Percentiles rank a stretch among this genome's conserved stretches.
These are phyloP conservation scores for Caranx melampygus DNA, from an alignment of 2,113 vertebrate genomes.

Conservation along the genomic window DNA sequence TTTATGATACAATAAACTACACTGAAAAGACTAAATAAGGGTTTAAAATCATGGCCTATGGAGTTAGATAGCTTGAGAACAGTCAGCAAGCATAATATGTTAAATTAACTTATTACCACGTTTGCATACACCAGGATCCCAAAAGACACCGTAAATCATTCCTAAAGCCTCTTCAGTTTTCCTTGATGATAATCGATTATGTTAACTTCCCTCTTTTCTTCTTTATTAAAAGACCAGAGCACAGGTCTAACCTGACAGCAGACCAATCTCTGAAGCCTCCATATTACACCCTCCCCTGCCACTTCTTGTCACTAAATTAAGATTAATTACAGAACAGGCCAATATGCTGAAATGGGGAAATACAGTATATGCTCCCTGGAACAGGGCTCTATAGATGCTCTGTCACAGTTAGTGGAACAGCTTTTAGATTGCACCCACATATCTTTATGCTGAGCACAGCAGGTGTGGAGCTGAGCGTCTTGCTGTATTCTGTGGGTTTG, in stretches of 20 bases:
- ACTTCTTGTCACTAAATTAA: slow-evolving; percentile 67
- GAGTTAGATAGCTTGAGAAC: slow-evolving; percentile 23
- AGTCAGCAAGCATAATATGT: slow-evolving; percentile 26
- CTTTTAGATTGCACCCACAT: slow-evolving; percentile 68
- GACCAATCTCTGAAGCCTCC: slow-evolving; percentile 44
- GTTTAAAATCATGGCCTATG: slow-evolving; percentile 27
- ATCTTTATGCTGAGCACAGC: slow-evolving; percentile 69
- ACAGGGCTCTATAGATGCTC: slow-evolving; percentile 53
- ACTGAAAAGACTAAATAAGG: slow-evolving; percentile 30
- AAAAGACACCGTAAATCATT: slow-evolving; percentile 38
- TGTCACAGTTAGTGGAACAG: slow-evolving; percentile 70
- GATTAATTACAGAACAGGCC: slow-evolving; percentile 77
- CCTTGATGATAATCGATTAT: slow-evolving; percentile 37
- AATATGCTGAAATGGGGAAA: slow-evolving; percentile 75
- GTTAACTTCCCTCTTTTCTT: slow-evolving; percentile 40
- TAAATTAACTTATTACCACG: slow-evolving; percentile 39
- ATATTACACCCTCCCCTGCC: slow-evolving; percentile 42
- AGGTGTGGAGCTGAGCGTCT: slow-evolving; percentile 48
- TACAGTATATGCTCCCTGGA: slow-evolving; percentile 60
- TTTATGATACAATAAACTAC: slow-evolving; percentile 57
- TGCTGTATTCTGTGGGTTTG: slow-evolving; percentile 12
- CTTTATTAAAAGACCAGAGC: slow-evolving; percentile 55
- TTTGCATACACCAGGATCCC: slow-evolving; percentile 18
- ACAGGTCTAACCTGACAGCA: slow-evolving; percentile 49
- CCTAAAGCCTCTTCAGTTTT: slow-evolving; percentile 18